Conservation (phyloP, 2,888 invertebrate species). For the Loripinus fragilis region DNA sequence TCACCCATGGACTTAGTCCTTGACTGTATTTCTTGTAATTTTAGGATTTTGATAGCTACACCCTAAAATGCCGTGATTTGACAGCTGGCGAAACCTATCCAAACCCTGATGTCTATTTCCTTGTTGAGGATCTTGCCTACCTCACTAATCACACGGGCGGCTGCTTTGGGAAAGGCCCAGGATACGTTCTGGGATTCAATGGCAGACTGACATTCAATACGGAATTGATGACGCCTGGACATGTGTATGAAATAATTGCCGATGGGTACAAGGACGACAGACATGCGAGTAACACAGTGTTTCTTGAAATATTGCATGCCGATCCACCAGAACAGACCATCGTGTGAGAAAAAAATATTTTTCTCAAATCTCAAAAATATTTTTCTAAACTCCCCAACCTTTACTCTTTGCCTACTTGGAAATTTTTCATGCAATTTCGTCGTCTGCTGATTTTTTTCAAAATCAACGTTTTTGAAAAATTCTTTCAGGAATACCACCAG, state of each 20-base stretch:
- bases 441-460: no score
- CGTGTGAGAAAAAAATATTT: no score
- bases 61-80: constrained; percentile 40
- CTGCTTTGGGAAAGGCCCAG: constrained; percentile 32
- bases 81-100: constrained; percentile 38
- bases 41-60: constrained; percentile 42
- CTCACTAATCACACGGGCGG: constrained; percentile 31
- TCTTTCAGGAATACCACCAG: no score
- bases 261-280: constrained; percentile 41
- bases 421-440: no score
- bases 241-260: constrained; percentile 40
- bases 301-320: constrained; percentile 23
- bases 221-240: constrained; percentile 49
- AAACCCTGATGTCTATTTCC: neutral
- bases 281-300: constrained; percentile 14
- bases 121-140: constrained; percentile 28
- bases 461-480: no score
- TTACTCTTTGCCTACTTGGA: no score
- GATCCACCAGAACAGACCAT: constrained; percentile 36
- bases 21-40: no score
- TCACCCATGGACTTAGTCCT: no score
- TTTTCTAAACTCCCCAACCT: no score
- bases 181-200: constrained; percentile 17
- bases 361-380: no score
- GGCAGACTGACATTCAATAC: constrained; percentile 63